phyloP scores from a whole-genome alignment of 2,113 vertebrate species.

The Mungos mungo region DNA sequence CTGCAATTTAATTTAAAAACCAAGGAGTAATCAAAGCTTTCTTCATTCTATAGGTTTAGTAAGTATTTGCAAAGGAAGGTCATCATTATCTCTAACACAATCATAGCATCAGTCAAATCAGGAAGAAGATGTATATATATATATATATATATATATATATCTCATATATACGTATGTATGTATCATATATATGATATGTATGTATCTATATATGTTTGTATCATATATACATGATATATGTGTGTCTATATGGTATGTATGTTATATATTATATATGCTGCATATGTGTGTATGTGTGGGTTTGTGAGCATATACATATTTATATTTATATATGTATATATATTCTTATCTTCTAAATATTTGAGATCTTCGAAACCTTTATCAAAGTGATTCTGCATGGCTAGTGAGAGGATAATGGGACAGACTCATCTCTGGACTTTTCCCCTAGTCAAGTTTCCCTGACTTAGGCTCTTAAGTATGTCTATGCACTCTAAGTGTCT shows the following conservation, averaged over 20 bases:
- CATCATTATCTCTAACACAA: background rate
- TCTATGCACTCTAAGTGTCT: background rate
- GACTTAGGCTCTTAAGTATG: background rate
- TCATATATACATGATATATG: no score
- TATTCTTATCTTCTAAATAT: background rate
- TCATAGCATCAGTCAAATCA: background rate
- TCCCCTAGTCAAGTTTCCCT: background rate
- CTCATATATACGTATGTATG: background rate
- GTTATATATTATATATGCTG: no score
- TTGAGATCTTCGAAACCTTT: background rate
- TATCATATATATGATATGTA: background rate
- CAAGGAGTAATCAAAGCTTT: background rate
- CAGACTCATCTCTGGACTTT: background rate
- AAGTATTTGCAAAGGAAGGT: background rate
- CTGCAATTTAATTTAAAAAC: background rate
- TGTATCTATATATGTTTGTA: no score
- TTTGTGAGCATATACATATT: no score
- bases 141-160: background rate
- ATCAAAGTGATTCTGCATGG: background rate
- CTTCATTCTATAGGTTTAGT: background rate
- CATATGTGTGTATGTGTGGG: no score
- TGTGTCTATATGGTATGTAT: background rate
- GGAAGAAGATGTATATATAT: background rate
- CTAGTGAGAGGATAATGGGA: background rate
- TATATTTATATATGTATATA: no score